These are phyloP conservation scores for Chloropsis cyanopogon DNA, from an alignment of 2,113 vertebrate genomes.

Conservation along the genomic window DNA sequence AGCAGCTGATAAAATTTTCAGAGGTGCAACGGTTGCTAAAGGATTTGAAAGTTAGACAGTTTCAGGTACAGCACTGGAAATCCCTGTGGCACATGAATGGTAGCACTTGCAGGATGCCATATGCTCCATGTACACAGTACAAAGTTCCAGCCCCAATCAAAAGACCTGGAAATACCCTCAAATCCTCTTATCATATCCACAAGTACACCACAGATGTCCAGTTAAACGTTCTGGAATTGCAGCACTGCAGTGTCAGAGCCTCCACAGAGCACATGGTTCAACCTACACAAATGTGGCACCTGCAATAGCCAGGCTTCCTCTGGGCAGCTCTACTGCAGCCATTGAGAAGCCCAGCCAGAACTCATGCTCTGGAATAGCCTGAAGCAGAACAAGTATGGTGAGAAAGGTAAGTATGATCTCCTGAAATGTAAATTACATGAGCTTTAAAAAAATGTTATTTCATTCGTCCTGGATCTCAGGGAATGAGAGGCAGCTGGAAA, in stretches of 20 bases:
- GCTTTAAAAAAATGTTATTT: neutral
- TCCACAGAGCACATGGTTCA: accelerated
- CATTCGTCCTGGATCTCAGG: neutral
- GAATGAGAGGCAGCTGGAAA: neutral
- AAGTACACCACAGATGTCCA: neutral
- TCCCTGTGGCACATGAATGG: neutral
- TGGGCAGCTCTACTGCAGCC: neutral
- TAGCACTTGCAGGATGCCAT: neutral
- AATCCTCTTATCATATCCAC: neutral
- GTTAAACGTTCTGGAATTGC: neutral
- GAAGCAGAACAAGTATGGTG: neutral
- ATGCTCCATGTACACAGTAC: neutral
- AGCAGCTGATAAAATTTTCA: neutral
- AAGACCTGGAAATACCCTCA: neutral
- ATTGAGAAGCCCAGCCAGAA: neutral
- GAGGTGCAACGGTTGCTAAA: neutral
- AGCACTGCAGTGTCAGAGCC: neutral
- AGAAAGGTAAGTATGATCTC: neutral
- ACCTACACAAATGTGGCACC: neutral
- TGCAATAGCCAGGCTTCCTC: neutral
- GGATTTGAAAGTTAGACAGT: neutral
- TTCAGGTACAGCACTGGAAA: neutral
- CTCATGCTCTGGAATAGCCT: neutral
- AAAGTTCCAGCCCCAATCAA: neutral
- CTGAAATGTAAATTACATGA: neutral